Evolutionary conservation across 2,797 vertebrate species (phyloP).

Genomic region (Threskiornis aethiopicus): DNA sequence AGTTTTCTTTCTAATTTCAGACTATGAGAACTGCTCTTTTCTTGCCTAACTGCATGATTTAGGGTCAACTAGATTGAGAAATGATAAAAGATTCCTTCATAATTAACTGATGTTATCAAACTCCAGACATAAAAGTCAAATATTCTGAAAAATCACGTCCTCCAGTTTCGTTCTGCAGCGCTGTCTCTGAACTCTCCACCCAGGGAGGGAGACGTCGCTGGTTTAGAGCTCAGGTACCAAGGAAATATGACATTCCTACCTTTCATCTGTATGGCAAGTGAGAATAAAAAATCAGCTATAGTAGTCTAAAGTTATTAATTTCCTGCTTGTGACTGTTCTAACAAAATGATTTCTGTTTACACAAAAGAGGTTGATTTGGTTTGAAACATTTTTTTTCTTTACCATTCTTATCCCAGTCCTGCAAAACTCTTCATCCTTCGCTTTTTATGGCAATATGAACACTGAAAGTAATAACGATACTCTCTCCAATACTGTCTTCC

Average conservation of each 20-base stretch:
- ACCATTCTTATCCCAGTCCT: background rate
- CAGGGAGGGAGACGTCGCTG: background rate
- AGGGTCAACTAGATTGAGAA: background rate
- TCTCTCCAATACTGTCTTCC: rapidly evolving
- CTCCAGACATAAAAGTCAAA: background rate
- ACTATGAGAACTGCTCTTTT: background rate
- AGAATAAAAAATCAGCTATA: background rate
- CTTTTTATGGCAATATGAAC: background rate
- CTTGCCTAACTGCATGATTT: background rate
- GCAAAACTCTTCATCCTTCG: background rate
- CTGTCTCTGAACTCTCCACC: background rate
- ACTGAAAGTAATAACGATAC: background rate
- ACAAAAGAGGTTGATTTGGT: background rate
- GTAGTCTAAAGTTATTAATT: background rate
- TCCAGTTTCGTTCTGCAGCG: background rate
- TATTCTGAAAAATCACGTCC: background rate
- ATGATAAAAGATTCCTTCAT: background rate
- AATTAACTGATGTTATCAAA: conserved; percentile 28
- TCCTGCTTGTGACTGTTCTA: background rate
- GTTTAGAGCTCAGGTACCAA: background rate
- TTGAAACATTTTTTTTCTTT: background rate
- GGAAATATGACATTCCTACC: background rate
- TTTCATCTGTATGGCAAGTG: background rate
- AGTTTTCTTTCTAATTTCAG: background rate
- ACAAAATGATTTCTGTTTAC: background rate